Conservation (phyloP, 2,797 vertebrate genomes). For the Gallirallus australis region DNA sequence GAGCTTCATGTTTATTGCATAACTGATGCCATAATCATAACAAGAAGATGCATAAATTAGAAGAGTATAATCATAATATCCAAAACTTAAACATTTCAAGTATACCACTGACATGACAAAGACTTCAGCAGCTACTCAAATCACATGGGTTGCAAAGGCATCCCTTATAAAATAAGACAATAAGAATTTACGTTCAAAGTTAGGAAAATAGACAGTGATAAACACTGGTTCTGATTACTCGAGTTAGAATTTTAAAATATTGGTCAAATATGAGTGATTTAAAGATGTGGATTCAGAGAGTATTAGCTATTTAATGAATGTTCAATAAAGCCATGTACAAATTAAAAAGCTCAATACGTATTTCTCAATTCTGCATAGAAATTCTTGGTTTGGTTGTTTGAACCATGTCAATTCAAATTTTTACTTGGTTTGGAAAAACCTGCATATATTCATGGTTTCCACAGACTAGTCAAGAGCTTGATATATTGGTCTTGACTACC, state of each 20-base stretch:
- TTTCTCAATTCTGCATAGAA: constrained; percentile 9
- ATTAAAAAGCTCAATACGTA: not conserved
- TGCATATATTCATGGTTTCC: constrained; percentile 70
- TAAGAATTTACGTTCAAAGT: not conserved
- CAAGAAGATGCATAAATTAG: not conserved
- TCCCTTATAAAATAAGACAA: not conserved
- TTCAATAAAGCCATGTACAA: not conserved
- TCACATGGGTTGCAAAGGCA: not conserved
- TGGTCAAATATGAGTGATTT: not conserved
- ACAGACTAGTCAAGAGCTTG: constrained; percentile 45
- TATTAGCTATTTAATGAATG: not conserved
- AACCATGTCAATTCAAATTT: constrained; percentile 57
- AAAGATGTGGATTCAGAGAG: not conserved
- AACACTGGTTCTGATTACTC: not conserved
- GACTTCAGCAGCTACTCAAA: not conserved
- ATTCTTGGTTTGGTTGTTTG: not conserved
- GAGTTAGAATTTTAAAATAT: not conserved
- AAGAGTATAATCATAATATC: not conserved
- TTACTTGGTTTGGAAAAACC: constrained; percentile 39
- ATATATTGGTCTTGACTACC: constrained; percentile 68
- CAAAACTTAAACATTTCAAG: not conserved
- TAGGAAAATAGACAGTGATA: not conserved
- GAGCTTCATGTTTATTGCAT: not conserved
- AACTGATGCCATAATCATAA: not conserved
- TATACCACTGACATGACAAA: not conserved